Evolutionary conservation across 1,140 invertebrate species (phyloP).

Genomic region (Leptinotarsa undecemlineata): DNA sequence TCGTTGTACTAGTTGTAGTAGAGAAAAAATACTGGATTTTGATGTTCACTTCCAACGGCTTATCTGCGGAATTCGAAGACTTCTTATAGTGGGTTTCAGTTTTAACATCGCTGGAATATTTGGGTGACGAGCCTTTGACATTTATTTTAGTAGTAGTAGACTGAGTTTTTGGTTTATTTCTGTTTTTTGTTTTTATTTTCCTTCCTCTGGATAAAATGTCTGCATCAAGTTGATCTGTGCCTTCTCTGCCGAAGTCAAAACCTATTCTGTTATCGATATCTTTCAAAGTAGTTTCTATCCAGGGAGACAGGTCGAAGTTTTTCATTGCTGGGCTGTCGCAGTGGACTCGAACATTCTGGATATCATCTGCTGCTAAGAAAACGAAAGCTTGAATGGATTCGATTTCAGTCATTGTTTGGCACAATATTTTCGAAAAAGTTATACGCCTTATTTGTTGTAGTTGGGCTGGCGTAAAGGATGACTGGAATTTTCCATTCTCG

Average conservation of each 20-base stretch:
- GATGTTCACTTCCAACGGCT: slow-evolving; percentile 49
- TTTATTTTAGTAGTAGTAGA: slow-evolving; percentile 10
- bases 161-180: slow-evolving; percentile 4
- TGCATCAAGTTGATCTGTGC: slow-evolving; percentile 25
- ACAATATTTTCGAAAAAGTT: slow-evolving; percentile 82
- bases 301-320: slow-evolving; percentile 69
- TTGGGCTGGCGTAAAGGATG: slow-evolving; percentile 80
- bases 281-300: slow-evolving; percentile 49
- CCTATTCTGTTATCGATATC: slow-evolving; percentile 17
- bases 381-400: slow-evolving; percentile 76
- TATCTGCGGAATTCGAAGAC: slow-evolving; percentile 22
- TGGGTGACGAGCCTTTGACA: neutral
- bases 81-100: slow-evolving; percentile 24
- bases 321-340: slow-evolving; percentile 72
- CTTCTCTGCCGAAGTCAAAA: slow-evolving; percentile 16
- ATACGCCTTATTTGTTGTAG: slow-evolving; percentile 81
- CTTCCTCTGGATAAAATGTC: slow-evolving; percentile 9
- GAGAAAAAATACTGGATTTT: slow-evolving; percentile 49
- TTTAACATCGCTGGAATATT: neutral
- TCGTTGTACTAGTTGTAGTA: slow-evolving; percentile 26
- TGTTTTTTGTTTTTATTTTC: slow-evolving; percentile 24
- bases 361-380: slow-evolving; percentile 68
- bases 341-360: slow-evolving; percentile 67
- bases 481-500: slow-evolving; percentile 75
- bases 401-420: slow-evolving; percentile 77